Conservation (phyloP, 2,113 vertebrate species). For the Bolborhynchus lineola region DNA sequence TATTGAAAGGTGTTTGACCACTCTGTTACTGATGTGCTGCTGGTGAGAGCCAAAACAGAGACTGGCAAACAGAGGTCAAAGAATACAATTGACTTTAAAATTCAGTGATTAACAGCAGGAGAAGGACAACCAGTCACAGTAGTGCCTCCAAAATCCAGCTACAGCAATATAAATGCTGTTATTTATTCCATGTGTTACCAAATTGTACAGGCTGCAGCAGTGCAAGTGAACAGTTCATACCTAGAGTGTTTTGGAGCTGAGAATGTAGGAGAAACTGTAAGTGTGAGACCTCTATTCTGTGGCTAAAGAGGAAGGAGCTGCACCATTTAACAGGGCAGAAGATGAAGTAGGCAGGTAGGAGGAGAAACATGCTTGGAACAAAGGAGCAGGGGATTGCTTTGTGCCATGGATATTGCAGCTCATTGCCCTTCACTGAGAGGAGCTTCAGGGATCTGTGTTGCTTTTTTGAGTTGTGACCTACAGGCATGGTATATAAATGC, state of each 20-base stretch:
- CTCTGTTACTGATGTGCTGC: not conserved
- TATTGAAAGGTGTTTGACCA: not conserved
- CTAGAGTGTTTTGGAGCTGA: not conserved
- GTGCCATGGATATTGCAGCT: not conserved
- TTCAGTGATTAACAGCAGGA: not conserved
- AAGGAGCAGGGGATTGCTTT: not conserved
- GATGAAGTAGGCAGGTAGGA: not conserved
- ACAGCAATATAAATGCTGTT: not conserved
- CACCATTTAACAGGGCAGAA: not conserved
- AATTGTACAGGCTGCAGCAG: not conserved
- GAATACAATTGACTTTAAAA: not conserved
- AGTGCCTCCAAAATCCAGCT: not conserved
- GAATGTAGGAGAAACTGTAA: not conserved
- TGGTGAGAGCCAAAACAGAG: not conserved
- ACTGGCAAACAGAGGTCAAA: not conserved
- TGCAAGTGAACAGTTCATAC: not conserved
- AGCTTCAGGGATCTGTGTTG: not conserved
- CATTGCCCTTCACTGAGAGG: not conserved
- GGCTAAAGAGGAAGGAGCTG: not conserved
- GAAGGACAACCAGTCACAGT: not conserved
- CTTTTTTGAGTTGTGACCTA: not conserved
- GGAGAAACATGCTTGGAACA: not conserved
- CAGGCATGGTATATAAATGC: not conserved
- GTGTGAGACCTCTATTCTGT: not conserved
- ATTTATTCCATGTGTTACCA: rapidly evolving